phyloP scores from a whole-genome alignment of 2,888 invertebrate species.

The Ochropacha duplaris region DNA sequence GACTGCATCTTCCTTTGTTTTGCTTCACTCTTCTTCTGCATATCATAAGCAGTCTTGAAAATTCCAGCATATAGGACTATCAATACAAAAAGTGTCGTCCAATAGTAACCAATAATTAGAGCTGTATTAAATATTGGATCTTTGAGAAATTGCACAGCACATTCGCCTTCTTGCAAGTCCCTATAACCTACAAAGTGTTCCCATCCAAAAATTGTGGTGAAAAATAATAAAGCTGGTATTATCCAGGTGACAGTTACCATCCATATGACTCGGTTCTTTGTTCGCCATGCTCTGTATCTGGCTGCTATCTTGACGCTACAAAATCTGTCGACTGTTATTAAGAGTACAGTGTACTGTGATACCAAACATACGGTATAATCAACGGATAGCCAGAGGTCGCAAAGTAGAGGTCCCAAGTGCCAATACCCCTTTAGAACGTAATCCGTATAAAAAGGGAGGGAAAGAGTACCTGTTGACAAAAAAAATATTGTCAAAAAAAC shows the following conservation, averaged over 20 bases:
- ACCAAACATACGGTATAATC: slow-evolving; percentile 99
- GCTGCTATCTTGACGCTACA: slow-evolving; percentile 99
- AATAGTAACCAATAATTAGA: slow-evolving; percentile 97
- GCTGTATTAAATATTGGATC: slow-evolving; percentile 99
- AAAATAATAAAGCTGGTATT: slow-evolving; percentile 97
- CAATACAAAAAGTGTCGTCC: slow-evolving; percentile 97
- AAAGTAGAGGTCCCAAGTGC: slow-evolving; percentile 97
- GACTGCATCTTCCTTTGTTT: slow-evolving; percentile 98
- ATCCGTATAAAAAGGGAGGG: slow-evolving; percentile 99
- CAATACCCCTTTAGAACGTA: slow-evolving; percentile 98
- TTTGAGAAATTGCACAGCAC: slow-evolving; percentile 98
- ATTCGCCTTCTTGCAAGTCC: slow-evolving; percentile 93
- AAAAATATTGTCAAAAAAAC: slow-evolving; percentile 9
- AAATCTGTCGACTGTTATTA: slow-evolving; percentile 99
- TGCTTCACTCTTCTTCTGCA: slow-evolving; percentile 98
- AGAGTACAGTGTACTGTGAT: slow-evolving; percentile 98
- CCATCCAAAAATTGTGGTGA: slow-evolving; percentile 99
- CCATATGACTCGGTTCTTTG: slow-evolving; percentile 95
- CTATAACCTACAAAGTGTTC: slow-evolving; percentile 98
- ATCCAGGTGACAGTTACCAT: slow-evolving; percentile 99
- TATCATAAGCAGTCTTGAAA: slow-evolving; percentile 97
- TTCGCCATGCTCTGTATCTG: slow-evolving; percentile 97
- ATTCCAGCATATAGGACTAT: slow-evolving; percentile 98
- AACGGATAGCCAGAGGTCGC: slow-evolving; percentile 98
- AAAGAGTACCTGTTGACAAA: slow-evolving; percentile 91